Evolutionary conservation across 2,888 invertebrate genomes (phyloP), one percentile per base, ranked within the genome.

Genomic region (Tolmerus cingulatus): DNA sequence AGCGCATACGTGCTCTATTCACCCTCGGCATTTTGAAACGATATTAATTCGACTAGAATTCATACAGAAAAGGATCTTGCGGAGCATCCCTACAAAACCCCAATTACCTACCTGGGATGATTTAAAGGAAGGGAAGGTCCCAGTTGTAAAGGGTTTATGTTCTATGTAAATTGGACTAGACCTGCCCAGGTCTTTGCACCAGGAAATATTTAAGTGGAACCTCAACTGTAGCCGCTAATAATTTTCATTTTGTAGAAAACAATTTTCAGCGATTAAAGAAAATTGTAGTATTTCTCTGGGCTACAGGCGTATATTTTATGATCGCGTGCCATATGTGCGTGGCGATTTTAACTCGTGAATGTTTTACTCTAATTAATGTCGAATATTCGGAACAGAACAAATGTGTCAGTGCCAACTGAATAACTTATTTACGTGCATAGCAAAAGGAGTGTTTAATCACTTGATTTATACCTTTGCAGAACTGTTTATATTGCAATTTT

Each of bases 381-480:
- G 66, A 66, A 66, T 27, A 66, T 23, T 66, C 66, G 27, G 23
- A 27, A 27, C 66, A 66, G 23, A 4, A 66, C 66, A 66, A 19
- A 66, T 2, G 66, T 66, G 66, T 66, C 66, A 66, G 27, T 66
- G 12, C 66, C 66, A 66, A 66, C 27, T 66, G 66, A 66, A 66
- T 27, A 66, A 66, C 66, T 66, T 66, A 66, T 76, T 76, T n/a
- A 76, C 76, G 66, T 34, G 78, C 14, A 40, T 23, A 27, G 51
- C 51, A 79, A 79, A 46, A 79, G 23, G 51, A 79, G 51, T 46
- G 51, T 79, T 79, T 46, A 79, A 79, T 79, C 43, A 40, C 79
- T 46, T 79, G 51, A 79, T 79, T 79, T 79, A 79, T 79, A 27
- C 23, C 37, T 40, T 40, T 78, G 37, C 78, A 40, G 23, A 78